A percentile compares a stretch with the other conserved stretches of the same genome.
These are phyloP conservation scores for Ryuthela nishihirai DNA, from an alignment of 2,888 invertebrate genomes.

Conservation along the genomic window DNA sequence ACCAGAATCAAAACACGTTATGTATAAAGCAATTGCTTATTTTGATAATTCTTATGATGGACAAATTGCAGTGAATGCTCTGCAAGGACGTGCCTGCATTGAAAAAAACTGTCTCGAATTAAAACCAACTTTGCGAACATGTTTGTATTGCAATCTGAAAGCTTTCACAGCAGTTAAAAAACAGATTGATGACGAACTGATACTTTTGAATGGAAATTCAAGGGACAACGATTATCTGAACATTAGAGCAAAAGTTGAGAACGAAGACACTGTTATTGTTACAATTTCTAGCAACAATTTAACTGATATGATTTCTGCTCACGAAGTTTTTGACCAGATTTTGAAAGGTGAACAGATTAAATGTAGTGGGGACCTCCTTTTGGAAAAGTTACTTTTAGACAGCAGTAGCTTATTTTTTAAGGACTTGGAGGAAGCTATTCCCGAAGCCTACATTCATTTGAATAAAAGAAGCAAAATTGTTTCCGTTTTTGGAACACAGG, in stretches of 20 bases:
- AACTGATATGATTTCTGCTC: slow-evolving; percentile 16
- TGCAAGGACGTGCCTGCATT: slow-evolving; percentile 7
- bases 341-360: slow-evolving; percentile 19
- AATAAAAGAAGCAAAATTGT: slow-evolving; percentile 12
- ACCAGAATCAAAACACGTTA: slow-evolving; percentile 13
- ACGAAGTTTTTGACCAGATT: slow-evolving; percentile 7
- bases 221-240: slow-evolving; percentile 1
- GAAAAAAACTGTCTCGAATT: background rate
- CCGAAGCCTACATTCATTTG: slow-evolving; percentile 13
- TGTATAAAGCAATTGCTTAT: slow-evolving; percentile 21
- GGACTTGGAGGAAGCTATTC: slow-evolving; percentile 1
- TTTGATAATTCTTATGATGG: slow-evolving; percentile 22
- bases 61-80: slow-evolving; percentile 14
- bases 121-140: slow-evolving; percentile 12
- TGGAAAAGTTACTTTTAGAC: slow-evolving; percentile 15
- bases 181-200: slow-evolving; percentile 24
- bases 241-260: slow-evolving; percentile 8
- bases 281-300: slow-evolving; percentile 21
- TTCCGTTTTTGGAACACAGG: slow-evolving; percentile 21
- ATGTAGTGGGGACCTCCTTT: background rate
- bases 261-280: slow-evolving; percentile 1
- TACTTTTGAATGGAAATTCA: slow-evolving; percentile 12
- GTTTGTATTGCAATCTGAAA: slow-evolving; percentile 12
- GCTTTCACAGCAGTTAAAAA: slow-evolving; percentile 19
- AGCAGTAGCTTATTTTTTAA: slow-evolving; percentile 5